Evolutionary conservation across 2,888 invertebrate genomes (phyloP).

Genomic region (Lymantria dispar): DNA sequence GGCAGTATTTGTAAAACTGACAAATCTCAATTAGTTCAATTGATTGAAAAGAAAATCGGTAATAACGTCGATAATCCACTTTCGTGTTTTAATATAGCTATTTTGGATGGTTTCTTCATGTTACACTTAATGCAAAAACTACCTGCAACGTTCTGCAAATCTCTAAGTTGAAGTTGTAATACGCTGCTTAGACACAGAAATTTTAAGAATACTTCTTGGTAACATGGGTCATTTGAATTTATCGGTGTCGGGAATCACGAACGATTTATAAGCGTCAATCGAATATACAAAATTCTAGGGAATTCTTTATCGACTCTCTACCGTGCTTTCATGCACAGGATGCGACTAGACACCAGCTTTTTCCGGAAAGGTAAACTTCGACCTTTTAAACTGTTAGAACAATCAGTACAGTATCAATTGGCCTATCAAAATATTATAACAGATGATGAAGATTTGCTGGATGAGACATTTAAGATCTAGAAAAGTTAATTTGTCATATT

Average conservation of each 20-base stretch:
- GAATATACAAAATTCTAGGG: conserved; percentile 29
- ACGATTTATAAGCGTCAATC: conserved; percentile 8
- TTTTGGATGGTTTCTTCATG: background rate
- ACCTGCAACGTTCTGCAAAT: no score
- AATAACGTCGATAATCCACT: background rate
- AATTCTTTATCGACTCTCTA: conserved; percentile 23
- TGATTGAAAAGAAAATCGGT: background rate
- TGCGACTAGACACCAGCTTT: conserved; percentile 32
- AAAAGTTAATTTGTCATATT: conserved; percentile 3
- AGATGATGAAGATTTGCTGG: conserved; percentile 2
- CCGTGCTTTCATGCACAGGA: conserved; percentile 42
- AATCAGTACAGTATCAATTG: conserved; percentile 4
- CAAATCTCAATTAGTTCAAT: background rate
- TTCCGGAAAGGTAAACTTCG: conserved; percentile 14
- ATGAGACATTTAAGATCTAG: background rate
- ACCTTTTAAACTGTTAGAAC: conserved; percentile 16
- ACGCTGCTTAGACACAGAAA: conserved; percentile 29
- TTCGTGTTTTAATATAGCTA: background rate
- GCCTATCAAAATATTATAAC: conserved; percentile 3
- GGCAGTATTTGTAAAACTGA: conserved; percentile 1
- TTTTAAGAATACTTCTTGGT: conserved; percentile 28
- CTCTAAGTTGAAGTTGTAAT: conserved; percentile 16
- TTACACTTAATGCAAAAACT: background rate
- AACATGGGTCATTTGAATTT: conserved; percentile 9
- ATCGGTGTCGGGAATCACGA: no score